Evolutionary conservation across 2,888 invertebrate species (phyloP).

Genomic region (Tanypteryx hageni): DNA sequence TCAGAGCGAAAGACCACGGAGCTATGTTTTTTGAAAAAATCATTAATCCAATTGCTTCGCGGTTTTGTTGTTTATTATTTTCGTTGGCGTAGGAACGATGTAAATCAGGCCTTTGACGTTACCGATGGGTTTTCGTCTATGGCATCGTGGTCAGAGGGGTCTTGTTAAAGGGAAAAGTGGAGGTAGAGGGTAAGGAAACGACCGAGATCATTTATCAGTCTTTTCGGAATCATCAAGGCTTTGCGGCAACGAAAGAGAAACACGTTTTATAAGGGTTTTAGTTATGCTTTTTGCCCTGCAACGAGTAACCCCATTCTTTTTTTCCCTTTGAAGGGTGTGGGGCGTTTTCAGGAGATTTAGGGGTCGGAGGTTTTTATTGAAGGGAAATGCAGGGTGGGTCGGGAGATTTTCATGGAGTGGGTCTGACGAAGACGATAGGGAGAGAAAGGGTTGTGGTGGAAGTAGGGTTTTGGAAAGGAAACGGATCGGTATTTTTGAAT

Average conservation of each 20-base stretch:
- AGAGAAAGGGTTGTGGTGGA: not conserved
- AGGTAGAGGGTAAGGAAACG: not conserved
- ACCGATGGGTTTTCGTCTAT: not conserved
- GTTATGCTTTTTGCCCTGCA: not conserved
- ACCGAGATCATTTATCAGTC: conserved; percentile 53
- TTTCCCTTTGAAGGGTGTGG: not conserved
- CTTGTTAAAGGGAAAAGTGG: not conserved
- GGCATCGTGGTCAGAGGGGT: conserved; percentile 23
- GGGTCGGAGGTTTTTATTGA: conserved; percentile 5
- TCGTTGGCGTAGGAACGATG: not conserved
- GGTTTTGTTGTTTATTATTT: not conserved
- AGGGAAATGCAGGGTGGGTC: no score
- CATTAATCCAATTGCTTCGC: no score
- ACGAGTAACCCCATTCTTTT: not conserved
- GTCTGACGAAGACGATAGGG: not conserved
- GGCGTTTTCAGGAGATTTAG: conserved; percentile 33
- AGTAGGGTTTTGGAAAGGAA: no score
- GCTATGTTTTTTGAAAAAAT: no score
- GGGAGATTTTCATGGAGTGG: not conserved
- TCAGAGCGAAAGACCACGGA: no score
- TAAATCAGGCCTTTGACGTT: conserved; percentile 53
- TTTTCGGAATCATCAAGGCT: conserved; percentile 46
- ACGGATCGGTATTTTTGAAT: no score
- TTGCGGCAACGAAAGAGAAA: conserved; percentile 18
- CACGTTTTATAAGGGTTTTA: conserved; percentile 12